phyloP scores from a whole-genome alignment of 2,888 invertebrate genomes.

The Melanotus villosus region DNA sequence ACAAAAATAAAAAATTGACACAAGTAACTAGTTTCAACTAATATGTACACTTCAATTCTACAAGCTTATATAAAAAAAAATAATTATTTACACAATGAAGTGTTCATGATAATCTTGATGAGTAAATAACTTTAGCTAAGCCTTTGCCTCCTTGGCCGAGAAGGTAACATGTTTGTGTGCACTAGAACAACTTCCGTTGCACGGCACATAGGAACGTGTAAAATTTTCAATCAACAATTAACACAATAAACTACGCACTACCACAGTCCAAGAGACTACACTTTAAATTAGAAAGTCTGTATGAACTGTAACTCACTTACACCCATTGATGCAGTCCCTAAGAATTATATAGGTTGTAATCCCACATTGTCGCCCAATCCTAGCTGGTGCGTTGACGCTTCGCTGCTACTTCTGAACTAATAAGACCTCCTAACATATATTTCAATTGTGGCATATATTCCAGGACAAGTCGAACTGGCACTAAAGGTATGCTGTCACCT shows the following conservation, averaged over 20 bases:
- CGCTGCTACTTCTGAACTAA: constrained; percentile 66
- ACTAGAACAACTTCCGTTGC: constrained; percentile 31
- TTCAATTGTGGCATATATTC: constrained; percentile 90
- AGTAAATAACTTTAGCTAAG: constrained; percentile 29
- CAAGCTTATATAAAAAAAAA: constrained; percentile 7
- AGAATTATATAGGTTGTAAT: constrained; percentile 50
- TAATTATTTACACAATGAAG: constrained; percentile 15
- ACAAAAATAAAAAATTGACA: constrained; percentile 27
- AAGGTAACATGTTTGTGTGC: constrained; percentile 42
- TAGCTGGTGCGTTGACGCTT: constrained; percentile 75
- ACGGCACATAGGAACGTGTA: constrained; percentile 46
- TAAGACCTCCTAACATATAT: constrained; percentile 80
- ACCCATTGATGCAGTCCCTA: constrained; percentile 11
- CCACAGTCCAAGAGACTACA: constrained; percentile 35
- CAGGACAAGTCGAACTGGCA: constrained; percentile 87
- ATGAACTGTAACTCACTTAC: constrained; percentile 17
- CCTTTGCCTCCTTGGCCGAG: constrained; percentile 34
- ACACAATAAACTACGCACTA: constrained; percentile 27
- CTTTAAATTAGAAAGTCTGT: constrained; percentile 7
- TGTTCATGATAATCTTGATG: constrained; percentile 17
- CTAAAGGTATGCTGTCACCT: constrained; percentile 82
- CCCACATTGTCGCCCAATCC: constrained; percentile 70
- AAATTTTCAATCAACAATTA: constrained; percentile 30
- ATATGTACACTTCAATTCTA: constrained; percentile 30
- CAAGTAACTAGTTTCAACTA: constrained; percentile 3